A percentile compares a stretch with the other conserved stretches of the same genome.
Conservation (phyloP, 1,140 invertebrate genomes). For the Drosophila ficusphila region DNA sequence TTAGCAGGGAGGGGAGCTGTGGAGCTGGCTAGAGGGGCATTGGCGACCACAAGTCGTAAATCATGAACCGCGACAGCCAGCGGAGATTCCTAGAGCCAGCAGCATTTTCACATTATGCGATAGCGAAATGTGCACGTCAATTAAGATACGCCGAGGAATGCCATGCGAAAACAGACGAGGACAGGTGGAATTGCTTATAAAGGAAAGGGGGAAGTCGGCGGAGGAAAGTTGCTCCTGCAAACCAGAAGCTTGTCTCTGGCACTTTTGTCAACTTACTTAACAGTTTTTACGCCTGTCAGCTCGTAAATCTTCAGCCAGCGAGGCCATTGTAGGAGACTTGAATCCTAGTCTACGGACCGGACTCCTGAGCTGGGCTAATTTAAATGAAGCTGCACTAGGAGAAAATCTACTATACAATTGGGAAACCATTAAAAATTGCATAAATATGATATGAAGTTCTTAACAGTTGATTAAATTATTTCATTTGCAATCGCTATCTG, state of each 20-base stretch:
- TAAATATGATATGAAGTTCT: too few relatives aligned
- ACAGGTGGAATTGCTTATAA: slow-evolving; percentile 68
- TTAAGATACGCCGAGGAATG: slow-evolving; percentile 80
- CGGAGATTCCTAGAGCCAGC: slow-evolving; percentile 53
- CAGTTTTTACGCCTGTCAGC: slow-evolving; percentile 83
- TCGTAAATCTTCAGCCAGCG: slow-evolving; percentile 71
- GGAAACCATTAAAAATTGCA: slow-evolving; percentile 2
- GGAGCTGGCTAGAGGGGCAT: too few relatives aligned
- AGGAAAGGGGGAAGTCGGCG: background rate
- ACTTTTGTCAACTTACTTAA: slow-evolving; percentile 82
- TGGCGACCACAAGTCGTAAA: slow-evolving; percentile 58
- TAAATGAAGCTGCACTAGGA: slow-evolving; percentile 27
- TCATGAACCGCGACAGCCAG: slow-evolving; percentile 61
- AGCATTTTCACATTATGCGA: slow-evolving; percentile 81
- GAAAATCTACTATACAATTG: background rate
- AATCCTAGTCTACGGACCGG: slow-evolving; percentile 22
- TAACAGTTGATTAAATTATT: too few relatives aligned
- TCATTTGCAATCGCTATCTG: too few relatives aligned
- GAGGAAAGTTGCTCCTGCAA: slow-evolving; percentile 32
- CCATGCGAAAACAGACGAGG: slow-evolving; percentile 47
- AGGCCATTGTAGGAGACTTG: slow-evolving; percentile 42
- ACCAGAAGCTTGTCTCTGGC: slow-evolving; percentile 61
- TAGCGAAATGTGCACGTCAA: slow-evolving; percentile 83
- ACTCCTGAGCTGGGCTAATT: slow-evolving; percentile 32
- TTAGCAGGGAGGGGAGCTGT: slow-evolving; percentile 49